These are phyloP conservation scores for Crambe crambe DNA, from an alignment of 37 sponge, comb jelly and placozoan genomes.

Conservation along the genomic window DNA sequence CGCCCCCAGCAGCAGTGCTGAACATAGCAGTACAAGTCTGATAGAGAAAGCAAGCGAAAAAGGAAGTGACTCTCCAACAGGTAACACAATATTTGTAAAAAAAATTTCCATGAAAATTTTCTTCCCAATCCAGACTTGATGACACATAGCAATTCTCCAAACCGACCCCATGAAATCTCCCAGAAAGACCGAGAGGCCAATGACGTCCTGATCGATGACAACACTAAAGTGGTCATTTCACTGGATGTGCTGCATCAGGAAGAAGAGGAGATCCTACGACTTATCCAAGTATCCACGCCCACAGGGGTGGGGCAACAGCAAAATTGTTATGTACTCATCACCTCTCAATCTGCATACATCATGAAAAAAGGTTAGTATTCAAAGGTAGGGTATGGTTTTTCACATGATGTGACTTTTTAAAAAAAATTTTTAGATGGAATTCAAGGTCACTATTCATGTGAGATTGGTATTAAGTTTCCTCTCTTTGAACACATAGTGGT, in stretches of 20 bases:
- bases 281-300: constrained; percentile 57
- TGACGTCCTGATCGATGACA: constrained; percentile 57
- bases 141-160: background rate
- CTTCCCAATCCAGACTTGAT: background rate
- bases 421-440: constrained; percentile 51
- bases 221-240: constrained; percentile 50
- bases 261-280: constrained; percentile 9
- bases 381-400: background rate
- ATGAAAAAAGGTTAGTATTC: constrained; percentile 45
- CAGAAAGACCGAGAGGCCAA: constrained; percentile 7
- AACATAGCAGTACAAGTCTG: background rate
- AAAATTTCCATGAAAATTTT: background rate
- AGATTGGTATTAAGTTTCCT: constrained; percentile 25
- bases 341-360: constrained; percentile 54
- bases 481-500: constrained; percentile 59
- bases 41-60: background rate
- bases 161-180: constrained; percentile 16
- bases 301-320: constrained; percentile 39
- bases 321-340: constrained; percentile 50
- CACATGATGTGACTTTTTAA: background rate
- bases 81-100: background rate
- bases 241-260: constrained; percentile 53
- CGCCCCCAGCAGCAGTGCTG: background rate
- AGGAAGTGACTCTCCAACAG: background rate
- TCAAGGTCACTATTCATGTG: constrained; percentile 46